Evolutionary conservation across 2,113 vertebrate genomes (phyloP).

Genomic region (Dipodomys spectabilis): DNA sequence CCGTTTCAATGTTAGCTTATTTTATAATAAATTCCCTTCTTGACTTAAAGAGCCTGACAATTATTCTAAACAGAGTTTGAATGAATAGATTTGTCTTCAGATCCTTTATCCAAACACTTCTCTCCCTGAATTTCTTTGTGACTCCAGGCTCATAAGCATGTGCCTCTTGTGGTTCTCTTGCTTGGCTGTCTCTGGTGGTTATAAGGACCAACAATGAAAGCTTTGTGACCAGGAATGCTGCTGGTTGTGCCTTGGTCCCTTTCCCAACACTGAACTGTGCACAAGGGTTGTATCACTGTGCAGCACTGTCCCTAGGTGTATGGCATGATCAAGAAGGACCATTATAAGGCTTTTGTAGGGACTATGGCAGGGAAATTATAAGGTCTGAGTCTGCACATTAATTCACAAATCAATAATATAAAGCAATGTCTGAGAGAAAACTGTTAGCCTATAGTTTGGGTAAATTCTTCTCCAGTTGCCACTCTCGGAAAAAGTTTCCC

Average conservation of each 20-base stretch:
- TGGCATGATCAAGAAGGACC: not conserved
- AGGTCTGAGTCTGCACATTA: constrained; percentile 2
- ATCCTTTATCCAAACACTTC: not conserved
- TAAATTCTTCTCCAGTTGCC: not conserved
- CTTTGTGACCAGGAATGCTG: constrained; percentile 57
- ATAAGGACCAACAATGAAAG: constrained; percentile 15
- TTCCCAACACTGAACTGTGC: not conserved
- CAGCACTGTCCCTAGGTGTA: constrained; percentile 26
- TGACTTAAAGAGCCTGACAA: not conserved
- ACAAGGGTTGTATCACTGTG: not conserved
- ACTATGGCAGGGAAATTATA: not conserved
- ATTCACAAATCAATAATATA: constrained; percentile 36
- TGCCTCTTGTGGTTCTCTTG: not conserved
- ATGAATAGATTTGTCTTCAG: constrained; percentile 2
- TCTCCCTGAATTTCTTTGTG: not conserved
- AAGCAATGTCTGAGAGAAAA: not conserved
- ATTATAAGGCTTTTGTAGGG: constrained; percentile 38
- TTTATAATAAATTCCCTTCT: not conserved
- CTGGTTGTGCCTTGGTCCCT: not conserved
- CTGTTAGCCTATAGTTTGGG: not conserved
- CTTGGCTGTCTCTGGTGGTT: constrained; percentile 1
- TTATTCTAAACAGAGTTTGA: not conserved
- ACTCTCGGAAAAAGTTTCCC: not conserved
- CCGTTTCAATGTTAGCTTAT: not conserved
- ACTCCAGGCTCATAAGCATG: not conserved